phyloP scores from a whole-genome alignment of 2,888 invertebrate species.

The Lycocerus yunnanus region DNA sequence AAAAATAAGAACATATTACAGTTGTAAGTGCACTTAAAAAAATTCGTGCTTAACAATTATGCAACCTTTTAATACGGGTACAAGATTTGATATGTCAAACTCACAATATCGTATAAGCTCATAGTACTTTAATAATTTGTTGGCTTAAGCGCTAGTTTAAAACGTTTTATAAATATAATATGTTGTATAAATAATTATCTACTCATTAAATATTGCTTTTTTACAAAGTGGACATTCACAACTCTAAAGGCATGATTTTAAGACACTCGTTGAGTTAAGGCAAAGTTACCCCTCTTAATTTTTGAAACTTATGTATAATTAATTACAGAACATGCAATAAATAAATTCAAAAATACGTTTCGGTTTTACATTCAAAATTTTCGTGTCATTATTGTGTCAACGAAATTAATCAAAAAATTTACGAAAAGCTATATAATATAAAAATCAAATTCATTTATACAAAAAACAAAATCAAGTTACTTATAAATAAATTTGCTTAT shows the following conservation, averaged over 20 bases:
- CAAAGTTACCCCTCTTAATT: conserved; percentile 11
- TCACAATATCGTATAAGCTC: conserved; percentile 40
- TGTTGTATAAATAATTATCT: conserved; percentile 22
- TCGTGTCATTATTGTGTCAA: background rate
- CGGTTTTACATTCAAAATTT: background rate
- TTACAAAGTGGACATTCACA: conserved; percentile 40
- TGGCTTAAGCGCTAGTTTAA: conserved; percentile 30
- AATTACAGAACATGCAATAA: conserved; percentile 1
- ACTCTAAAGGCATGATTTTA: conserved; percentile 42
- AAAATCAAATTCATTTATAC: background rate
- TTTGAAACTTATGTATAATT: background rate
- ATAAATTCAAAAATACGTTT: background rate
- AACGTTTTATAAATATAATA: conserved; percentile 18
- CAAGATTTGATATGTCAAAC: conserved; percentile 14
- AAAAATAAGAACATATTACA: background rate
- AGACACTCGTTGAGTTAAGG: conserved; percentile 29
- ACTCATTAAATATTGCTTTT: conserved; percentile 43
- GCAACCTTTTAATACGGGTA: conserved; percentile 20
- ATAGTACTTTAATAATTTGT: conserved; percentile 23
- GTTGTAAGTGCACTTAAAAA: conserved; percentile 45
- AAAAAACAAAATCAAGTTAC: background rate
- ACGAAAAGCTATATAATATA: background rate
- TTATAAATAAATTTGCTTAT: background rate
- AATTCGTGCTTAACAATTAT: conserved; percentile 37
- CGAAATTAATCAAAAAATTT: background rate